Evolutionary conservation across 2,888 invertebrate genomes (phyloP).

Genomic region (Ornithoptera alexandrae): DNA sequence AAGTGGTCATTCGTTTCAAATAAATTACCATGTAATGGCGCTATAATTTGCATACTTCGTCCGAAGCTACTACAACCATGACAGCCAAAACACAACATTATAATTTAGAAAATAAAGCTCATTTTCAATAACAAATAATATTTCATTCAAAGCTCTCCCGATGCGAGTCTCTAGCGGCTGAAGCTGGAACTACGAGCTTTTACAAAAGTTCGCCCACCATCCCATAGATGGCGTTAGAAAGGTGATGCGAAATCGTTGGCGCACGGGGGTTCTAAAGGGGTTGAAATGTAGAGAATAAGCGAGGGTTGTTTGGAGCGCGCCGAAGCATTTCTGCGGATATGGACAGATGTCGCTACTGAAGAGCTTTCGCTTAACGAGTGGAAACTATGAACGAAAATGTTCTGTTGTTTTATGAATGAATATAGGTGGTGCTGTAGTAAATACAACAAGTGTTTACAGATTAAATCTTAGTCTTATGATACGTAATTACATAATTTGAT

Average conservation of each 20-base stretch:
- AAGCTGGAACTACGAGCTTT: constrained; percentile 62
- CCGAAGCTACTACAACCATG: constrained; percentile 44
- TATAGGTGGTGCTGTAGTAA: constrained; percentile 1
- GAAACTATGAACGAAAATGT: too few species aligned
- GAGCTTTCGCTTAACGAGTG: background rate
- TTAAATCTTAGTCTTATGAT: background rate
- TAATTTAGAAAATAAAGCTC: constrained; percentile 37
- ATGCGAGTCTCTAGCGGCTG: constrained; percentile 54
- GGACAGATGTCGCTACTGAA: constrained; percentile 49
- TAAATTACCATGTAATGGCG: constrained; percentile 80
- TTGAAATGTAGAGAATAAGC: constrained; percentile 44
- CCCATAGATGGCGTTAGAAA: constrained; percentile 65
- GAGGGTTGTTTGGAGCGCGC: constrained; percentile 38
- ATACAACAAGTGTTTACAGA: background rate
- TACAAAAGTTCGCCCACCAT: constrained; percentile 60
- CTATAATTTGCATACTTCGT: constrained; percentile 78
- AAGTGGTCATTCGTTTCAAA: constrained; percentile 81
- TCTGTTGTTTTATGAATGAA: background rate
- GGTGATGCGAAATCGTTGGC: constrained; percentile 38
- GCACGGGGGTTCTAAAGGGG: constrained; percentile 47
- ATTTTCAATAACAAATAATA: constrained; percentile 38
- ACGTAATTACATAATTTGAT: too few species aligned
- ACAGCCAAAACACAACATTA: constrained; percentile 53
- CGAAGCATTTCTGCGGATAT: constrained; percentile 35
- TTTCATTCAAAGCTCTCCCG: constrained; percentile 73